phyloP scores from a whole-genome alignment of 2,888 invertebrate species.

The Leptinotarsa rubiginosa region DNA sequence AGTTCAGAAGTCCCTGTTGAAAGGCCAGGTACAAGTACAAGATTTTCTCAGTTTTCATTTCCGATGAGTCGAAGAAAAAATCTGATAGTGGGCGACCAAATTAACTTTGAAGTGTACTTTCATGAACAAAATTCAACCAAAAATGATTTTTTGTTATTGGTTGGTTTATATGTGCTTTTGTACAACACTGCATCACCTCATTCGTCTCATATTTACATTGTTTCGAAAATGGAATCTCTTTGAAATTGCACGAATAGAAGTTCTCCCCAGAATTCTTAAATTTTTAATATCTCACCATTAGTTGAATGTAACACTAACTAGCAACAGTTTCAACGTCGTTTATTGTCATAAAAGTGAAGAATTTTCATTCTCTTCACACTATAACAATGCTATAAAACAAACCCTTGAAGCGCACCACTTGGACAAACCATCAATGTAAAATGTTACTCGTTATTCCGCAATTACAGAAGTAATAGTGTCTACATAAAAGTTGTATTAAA shows the following conservation, averaged over 20 bases:
- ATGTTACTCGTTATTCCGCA: conserved; percentile 53
- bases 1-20: too few species aligned
- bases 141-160: too few species aligned
- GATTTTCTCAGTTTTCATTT: too few species aligned
- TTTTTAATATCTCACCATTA: conserved; percentile 24
- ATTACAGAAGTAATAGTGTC: conserved; percentile 53
- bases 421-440: conserved; percentile 47
- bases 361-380: conserved; percentile 32
- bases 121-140: too few species aligned
- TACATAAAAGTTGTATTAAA: conserved; percentile 57
- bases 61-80: too few species aligned
- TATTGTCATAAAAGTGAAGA: conserved; percentile 27
- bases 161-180: too few species aligned
- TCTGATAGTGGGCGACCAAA: too few species aligned
- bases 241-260: not conserved
- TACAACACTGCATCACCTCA: not conserved
- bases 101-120: too few species aligned
- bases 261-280: not conserved
- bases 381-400: conserved; percentile 39
- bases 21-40: too few species aligned
- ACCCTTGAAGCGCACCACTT: conserved; percentile 42
- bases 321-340: conserved; percentile 29
- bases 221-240: too few species aligned
- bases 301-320: conserved; percentile 24
- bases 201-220: too few species aligned